Evolutionary conservation across 2,888 invertebrate genomes (phyloP).

Genomic region (Coenonympha glycerion): DNA sequence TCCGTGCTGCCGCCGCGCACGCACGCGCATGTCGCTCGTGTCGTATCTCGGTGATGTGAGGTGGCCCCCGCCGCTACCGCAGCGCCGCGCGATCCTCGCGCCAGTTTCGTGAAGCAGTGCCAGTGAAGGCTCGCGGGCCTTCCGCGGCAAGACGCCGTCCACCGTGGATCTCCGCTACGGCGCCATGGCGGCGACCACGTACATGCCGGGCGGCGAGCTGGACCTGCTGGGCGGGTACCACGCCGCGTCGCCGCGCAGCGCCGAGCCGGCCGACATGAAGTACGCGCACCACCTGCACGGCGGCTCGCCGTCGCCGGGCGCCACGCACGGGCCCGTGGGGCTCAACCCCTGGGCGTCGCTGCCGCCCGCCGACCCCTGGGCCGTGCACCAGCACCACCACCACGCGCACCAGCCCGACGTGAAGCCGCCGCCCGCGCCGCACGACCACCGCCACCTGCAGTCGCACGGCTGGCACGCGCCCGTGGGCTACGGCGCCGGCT

Average conservation of each 20-base stretch:
- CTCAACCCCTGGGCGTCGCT: constrained; percentile 90
- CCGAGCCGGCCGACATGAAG: constrained; percentile 95
- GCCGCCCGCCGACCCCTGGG: constrained; percentile 89
- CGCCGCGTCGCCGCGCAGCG: constrained; percentile 89
- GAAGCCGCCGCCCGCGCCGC: constrained; percentile 81
- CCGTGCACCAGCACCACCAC: constrained; percentile 84
- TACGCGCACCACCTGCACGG: constrained; percentile 93
- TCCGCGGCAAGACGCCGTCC: constrained; percentile 80
- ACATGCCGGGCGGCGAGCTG: constrained; percentile 89
- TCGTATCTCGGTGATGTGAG: constrained; percentile 68
- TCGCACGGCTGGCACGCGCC: constrained; percentile 93
- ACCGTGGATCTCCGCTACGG: constrained; percentile 79
- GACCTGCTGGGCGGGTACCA: constrained; percentile 85
- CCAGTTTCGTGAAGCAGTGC: constrained; percentile 65
- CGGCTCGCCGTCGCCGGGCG: constrained; percentile 75
- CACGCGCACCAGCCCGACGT: constrained; percentile 84
- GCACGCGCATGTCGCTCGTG: constrained; percentile 78
- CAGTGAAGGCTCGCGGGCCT: constrained; percentile 74
- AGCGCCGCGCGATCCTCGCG: constrained; percentile 68
- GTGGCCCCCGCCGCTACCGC: constrained; percentile 73
- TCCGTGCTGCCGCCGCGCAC: constrained; percentile 74
- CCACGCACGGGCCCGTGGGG: constrained; percentile 71
- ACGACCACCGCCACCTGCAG: constrained; percentile 74
- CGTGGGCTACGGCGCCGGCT: constrained; percentile 89
- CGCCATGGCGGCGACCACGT: constrained; percentile 97